Percentiles rank a stretch among this genome's conserved stretches.
Evolutionary conservation across 2,113 vertebrate genomes (phyloP).

Genomic region (Ginglymostoma cirratum): DNA sequence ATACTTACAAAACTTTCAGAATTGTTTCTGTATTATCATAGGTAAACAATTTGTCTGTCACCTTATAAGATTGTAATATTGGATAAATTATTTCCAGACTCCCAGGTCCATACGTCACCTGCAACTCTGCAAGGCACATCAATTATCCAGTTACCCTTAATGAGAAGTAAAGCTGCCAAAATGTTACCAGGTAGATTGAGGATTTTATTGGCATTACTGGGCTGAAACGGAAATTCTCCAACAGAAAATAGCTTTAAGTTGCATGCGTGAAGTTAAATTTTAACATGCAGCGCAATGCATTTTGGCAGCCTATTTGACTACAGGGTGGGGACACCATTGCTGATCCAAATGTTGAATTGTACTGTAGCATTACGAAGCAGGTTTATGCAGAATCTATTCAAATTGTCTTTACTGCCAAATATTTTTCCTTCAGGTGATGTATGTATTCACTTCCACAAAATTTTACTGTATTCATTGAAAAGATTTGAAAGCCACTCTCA

Average conservation of each 20-base stretch:
- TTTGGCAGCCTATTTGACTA: not conserved
- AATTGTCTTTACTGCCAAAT: not conserved
- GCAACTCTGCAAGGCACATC: not conserved
- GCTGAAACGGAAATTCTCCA: not conserved
- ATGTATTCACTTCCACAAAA: not conserved
- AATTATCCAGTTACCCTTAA: not conserved
- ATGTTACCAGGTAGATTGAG: not conserved
- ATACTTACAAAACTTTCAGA: not conserved
- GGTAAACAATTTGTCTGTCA: not conserved
- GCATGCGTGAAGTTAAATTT: not conserved
- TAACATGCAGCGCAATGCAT: not conserved
- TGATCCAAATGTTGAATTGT: conserved; percentile 8
- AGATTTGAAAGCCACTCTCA: not conserved
- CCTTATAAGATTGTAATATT: not conserved
- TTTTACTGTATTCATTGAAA: too few species aligned
- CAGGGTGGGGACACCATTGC: not conserved
- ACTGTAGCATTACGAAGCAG: not conserved
- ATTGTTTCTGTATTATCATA: not conserved
- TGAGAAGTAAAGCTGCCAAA: not conserved
- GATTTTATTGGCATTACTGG: not conserved
- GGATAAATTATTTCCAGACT: not conserved
- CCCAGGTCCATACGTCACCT: not conserved
- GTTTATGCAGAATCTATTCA: not conserved
- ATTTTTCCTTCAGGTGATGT: not conserved
- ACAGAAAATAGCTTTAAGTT: not conserved